Evolutionary conservation across 2,113 vertebrate species (phyloP), one percentile per base, ranked within the genome.

Genomic region (Crotalus helleri): DNA sequence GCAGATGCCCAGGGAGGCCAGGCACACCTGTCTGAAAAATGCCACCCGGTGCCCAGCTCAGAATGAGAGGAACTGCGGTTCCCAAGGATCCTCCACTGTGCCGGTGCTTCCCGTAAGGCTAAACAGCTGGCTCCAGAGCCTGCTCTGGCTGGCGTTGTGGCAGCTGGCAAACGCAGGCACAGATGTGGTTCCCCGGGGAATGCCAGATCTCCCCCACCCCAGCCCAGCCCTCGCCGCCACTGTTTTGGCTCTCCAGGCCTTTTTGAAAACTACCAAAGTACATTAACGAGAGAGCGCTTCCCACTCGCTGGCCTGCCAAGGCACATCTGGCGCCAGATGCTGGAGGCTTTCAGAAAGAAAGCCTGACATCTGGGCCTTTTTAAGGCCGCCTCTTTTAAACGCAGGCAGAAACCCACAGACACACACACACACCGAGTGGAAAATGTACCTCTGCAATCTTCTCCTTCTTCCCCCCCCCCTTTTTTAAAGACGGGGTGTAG

Each of bases 351-450:
- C 95, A 46, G 97, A 97, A 97, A 97, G 97, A 97, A 98, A 98
- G 97, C 96, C 97, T 97, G 97, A 98, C 97, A 98, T 97, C 98
- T 98, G 98, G 97, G 98, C 96, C 97, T 97, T 98, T 98, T 97
- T 97, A 86, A 98, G 97, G 93, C 97, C 97, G 96, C 96, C 97
- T 97, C 97, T 98, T 97, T 97, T 97, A 98, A 97, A 96, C 97
- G 96, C 26, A 17, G 23, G 33, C 46, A 24, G 11, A 81, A 54
- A 61, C 11, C 46, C 13, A n/a, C 29, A 69, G 3, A 29, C 4
- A 12, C 85, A 86, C 6, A 64, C 53, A 39, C 39, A 2, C 94
- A n/a, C n/a, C 94, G 97, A 96, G 97, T 96, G 97, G 97, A 97
- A 97, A 97, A 97, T 94, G 95, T 95, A 95, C 95, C 95, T 95